phyloP scores from a whole-genome alignment of 2,888 invertebrate species.

The Alsophila aescularia region DNA sequence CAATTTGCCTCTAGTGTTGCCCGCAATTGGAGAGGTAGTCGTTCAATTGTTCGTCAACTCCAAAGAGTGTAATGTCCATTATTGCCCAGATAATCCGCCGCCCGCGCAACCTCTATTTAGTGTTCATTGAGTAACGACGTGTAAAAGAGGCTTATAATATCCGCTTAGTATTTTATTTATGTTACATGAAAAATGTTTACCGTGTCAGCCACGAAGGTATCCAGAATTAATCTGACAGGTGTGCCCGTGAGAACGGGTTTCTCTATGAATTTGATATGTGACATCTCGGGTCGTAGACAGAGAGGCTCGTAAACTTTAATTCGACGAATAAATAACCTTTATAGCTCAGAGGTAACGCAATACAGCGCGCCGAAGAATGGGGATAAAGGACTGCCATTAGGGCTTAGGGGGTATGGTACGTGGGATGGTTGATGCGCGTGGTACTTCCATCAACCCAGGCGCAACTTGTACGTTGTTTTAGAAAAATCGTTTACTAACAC shows the following conservation, averaged over 20 bases:
- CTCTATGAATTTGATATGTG: slow-evolving; percentile 71
- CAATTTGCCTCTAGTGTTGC: slow-evolving; percentile 17
- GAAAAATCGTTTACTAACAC: background rate
- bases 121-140: slow-evolving; percentile 36
- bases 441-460: slow-evolving; percentile 12
- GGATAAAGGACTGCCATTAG: slow-evolving; percentile 68
- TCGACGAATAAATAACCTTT: slow-evolving; percentile 72
- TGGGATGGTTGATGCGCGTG: slow-evolving; percentile 44
- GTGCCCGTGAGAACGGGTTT: slow-evolving; percentile 65
- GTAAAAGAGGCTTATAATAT: slow-evolving; percentile 41
- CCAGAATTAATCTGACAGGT: slow-evolving; percentile 72
- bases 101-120: slow-evolving; percentile 20
- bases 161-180: slow-evolving; percentile 43
- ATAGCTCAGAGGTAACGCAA: slow-evolving; percentile 69
- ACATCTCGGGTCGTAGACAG: slow-evolving; percentile 66
- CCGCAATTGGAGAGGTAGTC: background rate
- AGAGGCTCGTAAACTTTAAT: slow-evolving; percentile 74
- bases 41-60: no score
- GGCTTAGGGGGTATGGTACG: slow-evolving; percentile 57
- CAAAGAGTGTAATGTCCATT: no score
- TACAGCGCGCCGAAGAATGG: slow-evolving; percentile 57
- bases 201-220: slow-evolving; percentile 49
- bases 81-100: slow-evolving; percentile 2
- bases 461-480: background rate
- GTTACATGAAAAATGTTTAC: slow-evolving; percentile 54